Base-by-base conservation (phyloP, 2,797 vertebrate species). In the Crossoptilon crossoptilon region DNA sequence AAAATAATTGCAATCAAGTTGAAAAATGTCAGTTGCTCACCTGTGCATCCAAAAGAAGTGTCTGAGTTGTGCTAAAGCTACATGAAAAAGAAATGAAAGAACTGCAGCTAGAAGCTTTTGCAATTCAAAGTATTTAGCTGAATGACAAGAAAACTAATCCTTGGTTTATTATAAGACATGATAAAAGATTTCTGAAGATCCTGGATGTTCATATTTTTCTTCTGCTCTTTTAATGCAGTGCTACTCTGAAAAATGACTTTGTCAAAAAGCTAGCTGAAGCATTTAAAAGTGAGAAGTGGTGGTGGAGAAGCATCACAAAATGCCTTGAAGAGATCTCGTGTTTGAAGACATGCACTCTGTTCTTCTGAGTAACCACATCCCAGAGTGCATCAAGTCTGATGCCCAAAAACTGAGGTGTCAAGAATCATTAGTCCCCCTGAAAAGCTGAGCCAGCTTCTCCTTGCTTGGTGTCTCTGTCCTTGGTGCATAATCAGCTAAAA, bases 161-260 rank as follows among this genome's bases (percentile, higher is more conserved):
- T 68, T 82, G 53, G 44, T 82, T 95, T 91, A 94, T 95, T 95
- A 85, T 91, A 91, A 93, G 86, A 87, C 53, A 71, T 35, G 74
- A 93, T 74, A 93, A 95, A 94, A 94, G 72, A 74, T 55, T 85
- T 91, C 63, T 94, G 46, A 85, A 75, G 69, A 85, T 75, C 63
- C 39, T 83, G 41, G 72, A 74, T 87, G 82, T 91, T 93, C 72
- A 80, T 84, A 68, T 83, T 89, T 96, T 94, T 64, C 58, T 89
- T 92, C 84, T 72, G 59, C 58, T 87, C 86, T 95, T 89, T 91
- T 75, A 91, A 93, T 88, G 84, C 75, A 91, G 72, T 69, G 72
- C 91, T 94, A 85, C 58, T 77, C 90, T 95, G 96, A 95, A 90
- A 89, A 94, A 89, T 75, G 37, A 92, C 84, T 90, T 84, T 69